Percentiles rank a stretch among this genome's conserved stretches.
These are phyloP conservation scores for Neuroterus valhalla DNA, from an alignment of 1,140 invertebrate genomes.

Conservation along the genomic window DNA sequence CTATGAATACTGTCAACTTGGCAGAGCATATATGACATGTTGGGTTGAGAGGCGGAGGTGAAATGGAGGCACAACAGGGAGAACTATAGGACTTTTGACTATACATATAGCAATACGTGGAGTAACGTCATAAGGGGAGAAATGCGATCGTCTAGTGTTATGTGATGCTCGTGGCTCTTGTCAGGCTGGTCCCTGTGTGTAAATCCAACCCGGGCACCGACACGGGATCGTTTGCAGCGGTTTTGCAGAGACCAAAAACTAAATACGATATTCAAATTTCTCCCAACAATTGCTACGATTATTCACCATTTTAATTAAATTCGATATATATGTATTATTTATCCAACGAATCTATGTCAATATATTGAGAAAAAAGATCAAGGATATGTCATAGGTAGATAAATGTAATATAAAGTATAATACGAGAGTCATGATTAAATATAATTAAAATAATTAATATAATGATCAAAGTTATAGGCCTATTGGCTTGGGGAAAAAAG, in stretches of 20 bases:
- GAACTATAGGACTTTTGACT: constrained; percentile 22
- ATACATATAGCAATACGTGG: constrained; percentile 31
- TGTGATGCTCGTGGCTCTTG: constrained; percentile 53
- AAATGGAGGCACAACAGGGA: constrained; percentile 20
- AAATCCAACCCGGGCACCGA: constrained; percentile 55
- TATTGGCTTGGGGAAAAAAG: too few species aligned
- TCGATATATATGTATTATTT: constrained; percentile 8
- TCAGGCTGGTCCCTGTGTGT: constrained; percentile 51
- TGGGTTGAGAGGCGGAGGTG: neutral
- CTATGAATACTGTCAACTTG: constrained; percentile 41
- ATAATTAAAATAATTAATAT: too few species aligned
- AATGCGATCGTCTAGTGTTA: constrained; percentile 61
- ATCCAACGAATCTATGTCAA: constrained; percentile 1
- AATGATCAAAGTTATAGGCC: too few species aligned
- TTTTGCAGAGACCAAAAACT: constrained; percentile 49
- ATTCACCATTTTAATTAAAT: constrained; percentile 19
- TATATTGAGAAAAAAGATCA: neutral
- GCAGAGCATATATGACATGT: constrained; percentile 45
- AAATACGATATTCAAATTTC: constrained; percentile 28
- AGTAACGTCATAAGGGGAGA: constrained; percentile 58
- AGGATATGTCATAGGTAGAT: too few species aligned
- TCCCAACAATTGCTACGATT: constrained; percentile 2
- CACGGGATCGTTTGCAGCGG: constrained; percentile 46
- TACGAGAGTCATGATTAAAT: too few species aligned
- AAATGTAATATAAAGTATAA: too few species aligned